Percentiles rank a stretch among this genome's conserved stretches.
Evolutionary conservation across 2,113 vertebrate genomes (phyloP).

Genomic region (Bothrops jararaca): DNA sequence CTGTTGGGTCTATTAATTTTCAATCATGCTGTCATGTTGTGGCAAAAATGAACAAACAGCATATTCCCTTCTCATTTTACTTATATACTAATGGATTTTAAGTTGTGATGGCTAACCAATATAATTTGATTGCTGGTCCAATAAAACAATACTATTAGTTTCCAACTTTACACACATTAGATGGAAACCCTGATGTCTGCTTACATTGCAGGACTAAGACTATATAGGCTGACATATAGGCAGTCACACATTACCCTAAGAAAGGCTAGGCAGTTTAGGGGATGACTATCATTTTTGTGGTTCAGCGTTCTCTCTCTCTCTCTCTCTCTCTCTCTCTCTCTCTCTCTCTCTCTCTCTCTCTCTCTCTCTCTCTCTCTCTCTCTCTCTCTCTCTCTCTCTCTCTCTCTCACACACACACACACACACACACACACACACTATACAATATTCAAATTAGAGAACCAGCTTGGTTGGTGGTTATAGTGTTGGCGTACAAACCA

Average conservation of each 20-base stretch:
- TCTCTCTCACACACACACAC: too few relatives aligned
- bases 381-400: too few relatives aligned
- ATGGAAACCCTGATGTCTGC: neutral
- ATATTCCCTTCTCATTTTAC: neutral
- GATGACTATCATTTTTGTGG: too few relatives aligned
- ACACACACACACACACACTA: neutral
- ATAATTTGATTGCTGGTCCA: neutral
- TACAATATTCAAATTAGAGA: neutral
- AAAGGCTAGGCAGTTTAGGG: neutral
- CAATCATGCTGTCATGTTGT: neutral
- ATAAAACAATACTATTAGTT: neutral
- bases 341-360: too few relatives aligned
- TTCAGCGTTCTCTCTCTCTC: accelerated
- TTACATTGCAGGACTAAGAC: neutral
- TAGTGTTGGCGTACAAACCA: neutral
- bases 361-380: too few relatives aligned
- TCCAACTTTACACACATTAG: neutral
- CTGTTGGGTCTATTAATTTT: neutral
- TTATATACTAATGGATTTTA: neutral
- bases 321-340: neutral
- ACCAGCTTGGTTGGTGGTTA: neutral
- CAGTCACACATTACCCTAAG: neutral
- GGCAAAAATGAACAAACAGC: neutral
- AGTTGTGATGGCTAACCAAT: neutral
- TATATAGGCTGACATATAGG: neutral